Percentiles rank a stretch among this genome's conserved stretches.
phyloP scores from a whole-genome alignment of 2,888 invertebrate species.

The Amphimallon solstitiale region DNA sequence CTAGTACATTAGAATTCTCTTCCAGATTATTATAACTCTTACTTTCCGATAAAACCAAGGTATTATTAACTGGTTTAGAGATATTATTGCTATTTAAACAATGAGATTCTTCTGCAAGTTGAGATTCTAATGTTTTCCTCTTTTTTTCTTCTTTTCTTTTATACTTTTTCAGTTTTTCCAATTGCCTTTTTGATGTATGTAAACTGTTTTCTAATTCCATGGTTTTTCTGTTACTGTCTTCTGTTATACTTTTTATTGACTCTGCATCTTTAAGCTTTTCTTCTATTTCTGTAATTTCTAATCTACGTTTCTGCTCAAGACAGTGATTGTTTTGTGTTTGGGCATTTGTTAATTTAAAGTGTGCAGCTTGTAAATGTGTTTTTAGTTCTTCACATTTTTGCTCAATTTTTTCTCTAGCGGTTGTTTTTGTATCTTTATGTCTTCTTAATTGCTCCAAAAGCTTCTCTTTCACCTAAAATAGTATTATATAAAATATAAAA shows the following conservation, averaged over 20 bases:
- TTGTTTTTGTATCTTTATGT: slow-evolving; percentile 68
- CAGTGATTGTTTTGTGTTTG: slow-evolving; percentile 59
- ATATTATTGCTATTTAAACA: not conserved
- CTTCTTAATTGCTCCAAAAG: slow-evolving; percentile 75
- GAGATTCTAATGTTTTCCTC: slow-evolving; percentile 28
- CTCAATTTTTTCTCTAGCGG: slow-evolving; percentile 70
- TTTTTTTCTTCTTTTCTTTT: slow-evolving; percentile 77
- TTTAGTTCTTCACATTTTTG: slow-evolving; percentile 72
- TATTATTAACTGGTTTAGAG: slow-evolving; percentile 25
- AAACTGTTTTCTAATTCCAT: slow-evolving; percentile 78
- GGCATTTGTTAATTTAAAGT: slow-evolving; percentile 67
- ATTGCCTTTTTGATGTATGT: slow-evolving; percentile 78
- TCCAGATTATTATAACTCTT: slow-evolving; percentile 11
- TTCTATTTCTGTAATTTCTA: slow-evolving; percentile 62
- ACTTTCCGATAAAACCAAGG: slow-evolving; percentile 1
- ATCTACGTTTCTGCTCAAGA: slow-evolving; percentile 56
- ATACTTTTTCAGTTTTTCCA: slow-evolving; percentile 78
- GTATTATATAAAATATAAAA: too few species aligned
- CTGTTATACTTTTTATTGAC: slow-evolving; percentile 64
- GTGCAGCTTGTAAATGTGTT: slow-evolving; percentile 69
- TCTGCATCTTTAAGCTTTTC: slow-evolving; percentile 61
- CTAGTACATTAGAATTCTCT: slow-evolving; percentile 27
- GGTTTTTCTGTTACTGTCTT: slow-evolving; percentile 73
- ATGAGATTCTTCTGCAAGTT: slow-evolving; percentile 26
- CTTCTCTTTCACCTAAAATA: slow-evolving; percentile 69